Base-by-base conservation (phyloP, 2,113 vertebrate genomes). In the Podarcis raffonei region DNA sequence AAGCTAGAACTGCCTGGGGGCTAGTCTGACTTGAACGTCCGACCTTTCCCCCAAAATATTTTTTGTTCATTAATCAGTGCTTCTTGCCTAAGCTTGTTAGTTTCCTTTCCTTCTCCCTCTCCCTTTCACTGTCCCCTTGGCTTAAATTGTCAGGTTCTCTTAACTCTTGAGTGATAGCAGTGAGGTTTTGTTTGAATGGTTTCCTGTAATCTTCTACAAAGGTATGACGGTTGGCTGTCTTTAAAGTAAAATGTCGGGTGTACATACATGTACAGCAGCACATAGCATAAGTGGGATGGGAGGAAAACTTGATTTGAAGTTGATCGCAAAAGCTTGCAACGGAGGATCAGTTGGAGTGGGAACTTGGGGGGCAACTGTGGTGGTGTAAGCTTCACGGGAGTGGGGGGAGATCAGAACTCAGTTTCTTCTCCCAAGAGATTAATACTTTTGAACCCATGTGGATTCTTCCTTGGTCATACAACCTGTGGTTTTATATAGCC, bases 21-120 rank as follows among this genome's bases (percentile, higher is more conserved):
- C 87, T 93, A 93, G 94, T 95, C 95, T 94, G 93, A 95, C 95
- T 95, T 92, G 93, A 80, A 20, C 83, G 94, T 90, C 88, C 88
- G 93, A 96, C 95, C 95, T 97, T 97, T 96, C 94, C 37, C 94
- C 66, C 95, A 84, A 96, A 96, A 94, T 95, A 94, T 96, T 96
- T 91, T 89, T 94, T 95, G 93, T 96, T 96, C 95, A 96, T 97
- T 96, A 96, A 96, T 96, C 95, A 96, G 94, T 96, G 94, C 95
- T 96, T 93, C 94, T 93, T 94, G 75, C 95, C 93, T 90, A 74
- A 92, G 92, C 95, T 94, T 95, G 90, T 93, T 94, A 87, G 88
- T 83, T 96, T 96, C 94, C 92, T 84, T 94, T 94, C 85, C 92
- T 53, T 53, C 93, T 90, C 84, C 1, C 66, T 87, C 1, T 75